Percentiles rank a stretch among this genome's conserved stretches.
These are phyloP conservation scores for Luehdorfia chinensis DNA, from an alignment of 1,140 invertebrate species.

Conservation along the genomic window DNA sequence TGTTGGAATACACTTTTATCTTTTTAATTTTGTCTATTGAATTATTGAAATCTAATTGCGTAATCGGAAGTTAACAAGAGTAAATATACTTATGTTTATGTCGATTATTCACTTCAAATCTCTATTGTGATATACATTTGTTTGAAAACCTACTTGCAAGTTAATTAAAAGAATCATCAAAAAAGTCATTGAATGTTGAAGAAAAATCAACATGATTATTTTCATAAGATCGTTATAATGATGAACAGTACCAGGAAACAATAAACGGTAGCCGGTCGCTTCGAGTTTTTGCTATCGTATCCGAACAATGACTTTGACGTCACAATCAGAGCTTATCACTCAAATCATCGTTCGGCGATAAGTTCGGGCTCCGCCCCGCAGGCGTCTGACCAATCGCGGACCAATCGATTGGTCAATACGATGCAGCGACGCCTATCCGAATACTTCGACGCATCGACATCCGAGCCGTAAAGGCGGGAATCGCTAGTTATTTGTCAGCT, in stretches of 20 bases:
- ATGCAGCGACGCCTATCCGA: constrained; percentile 13
- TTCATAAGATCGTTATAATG: too few species aligned
- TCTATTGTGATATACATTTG: too few species aligned
- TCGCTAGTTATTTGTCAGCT: not conserved
- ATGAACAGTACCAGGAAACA: not conserved
- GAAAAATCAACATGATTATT: too few species aligned
- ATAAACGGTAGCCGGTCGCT: not conserved
- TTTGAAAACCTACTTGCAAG: too few species aligned
- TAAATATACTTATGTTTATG: too few species aligned
- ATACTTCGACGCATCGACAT: constrained; percentile 4
- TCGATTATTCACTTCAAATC: too few species aligned
- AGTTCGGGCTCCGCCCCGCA: constrained; percentile 8
- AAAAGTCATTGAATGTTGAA: too few species aligned
- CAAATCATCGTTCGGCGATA: constrained; percentile 8
- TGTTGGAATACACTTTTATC: too few species aligned
- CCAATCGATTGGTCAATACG: constrained; percentile 14
- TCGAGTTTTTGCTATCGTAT: constrained; percentile 2
- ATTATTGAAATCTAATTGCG: too few species aligned
- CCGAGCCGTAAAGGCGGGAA: constrained; percentile 7
- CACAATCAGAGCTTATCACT: constrained; percentile 8
- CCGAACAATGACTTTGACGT: constrained; percentile 11
- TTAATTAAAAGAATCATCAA: too few species aligned
- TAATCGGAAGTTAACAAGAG: too few species aligned
- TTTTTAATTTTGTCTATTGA: too few species aligned
- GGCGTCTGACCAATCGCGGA: constrained; percentile 7